phyloP scores from a whole-genome alignment of 2,888 invertebrate species.

The Drosophila multiciliata region DNA sequence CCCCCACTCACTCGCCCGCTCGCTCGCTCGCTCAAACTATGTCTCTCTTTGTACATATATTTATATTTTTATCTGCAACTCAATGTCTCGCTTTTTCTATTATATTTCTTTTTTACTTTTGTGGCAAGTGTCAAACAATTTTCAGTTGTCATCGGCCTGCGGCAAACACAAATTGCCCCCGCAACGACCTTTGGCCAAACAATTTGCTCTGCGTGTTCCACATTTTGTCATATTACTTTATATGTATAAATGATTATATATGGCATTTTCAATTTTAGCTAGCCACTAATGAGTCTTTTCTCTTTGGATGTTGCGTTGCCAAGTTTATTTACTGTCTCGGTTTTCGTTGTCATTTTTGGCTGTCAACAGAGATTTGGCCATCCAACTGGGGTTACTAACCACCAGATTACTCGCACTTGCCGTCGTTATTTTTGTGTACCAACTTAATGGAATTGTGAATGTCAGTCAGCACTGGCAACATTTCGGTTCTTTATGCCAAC shows the following conservation, averaged over 20 bases:
- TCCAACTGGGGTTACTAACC: conserved; percentile 52
- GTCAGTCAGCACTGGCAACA: conserved; percentile 28
- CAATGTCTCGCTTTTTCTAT: conserved; percentile 10
- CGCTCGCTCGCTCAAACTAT: conserved; percentile 1
- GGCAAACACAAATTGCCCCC: conserved; percentile 57
- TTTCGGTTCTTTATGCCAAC: conserved; percentile 12
- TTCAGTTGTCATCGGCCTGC: conserved; percentile 33
- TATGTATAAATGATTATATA: conserved; percentile 44
- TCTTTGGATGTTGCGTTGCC: conserved; percentile 18
- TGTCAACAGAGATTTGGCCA: conserved; percentile 68
- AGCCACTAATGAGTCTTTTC: conserved; percentile 41
- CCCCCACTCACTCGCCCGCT: background rate
- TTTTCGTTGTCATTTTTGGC: conserved; percentile 17
- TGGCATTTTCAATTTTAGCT: conserved; percentile 35
- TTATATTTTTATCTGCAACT: conserved; percentile 8
- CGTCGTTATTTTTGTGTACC: conserved; percentile 36
- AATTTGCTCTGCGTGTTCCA: background rate
- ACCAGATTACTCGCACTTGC: conserved; percentile 48
- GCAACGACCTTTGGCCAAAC: conserved; percentile 9
- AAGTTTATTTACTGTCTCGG: conserved; percentile 26
- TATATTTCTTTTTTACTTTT: conserved; percentile 8
- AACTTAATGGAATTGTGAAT: conserved; percentile 75
- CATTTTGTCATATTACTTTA: conserved; percentile 30
- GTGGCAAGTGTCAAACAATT: conserved; percentile 49
- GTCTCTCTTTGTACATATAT: background rate